phyloP scores from a whole-genome alignment of 1,140 invertebrate genomes.

The Scaptomyza hsui region DNA sequence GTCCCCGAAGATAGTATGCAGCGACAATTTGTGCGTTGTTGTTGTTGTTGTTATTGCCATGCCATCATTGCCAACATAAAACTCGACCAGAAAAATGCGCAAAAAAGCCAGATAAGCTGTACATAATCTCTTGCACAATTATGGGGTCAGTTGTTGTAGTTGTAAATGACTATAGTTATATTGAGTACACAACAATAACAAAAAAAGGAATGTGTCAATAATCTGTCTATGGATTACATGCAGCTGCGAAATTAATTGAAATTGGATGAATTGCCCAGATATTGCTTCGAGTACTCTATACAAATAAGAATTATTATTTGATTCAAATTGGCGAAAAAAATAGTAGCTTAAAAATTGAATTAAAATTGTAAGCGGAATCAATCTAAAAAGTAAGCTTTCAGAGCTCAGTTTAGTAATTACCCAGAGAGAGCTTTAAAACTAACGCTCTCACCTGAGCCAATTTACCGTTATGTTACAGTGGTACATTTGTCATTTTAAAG shows the following conservation, averaged over 20 bases:
- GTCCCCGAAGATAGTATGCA: slow-evolving; percentile 62
- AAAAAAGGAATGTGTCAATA: slow-evolving; percentile 2
- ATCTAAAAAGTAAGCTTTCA: too few species aligned
- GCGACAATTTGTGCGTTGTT: slow-evolving; percentile 47
- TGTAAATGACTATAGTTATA: slow-evolving; percentile 1
- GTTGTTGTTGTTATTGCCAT: slow-evolving; percentile 4
- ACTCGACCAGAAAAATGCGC: slow-evolving; percentile 26
- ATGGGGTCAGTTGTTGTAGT: slow-evolving; percentile 14
- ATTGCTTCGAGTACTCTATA: not conserved
- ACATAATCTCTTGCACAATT: slow-evolving; percentile 36
- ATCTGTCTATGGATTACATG: slow-evolving; percentile 21
- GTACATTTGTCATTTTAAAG: not conserved
- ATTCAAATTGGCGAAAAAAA: not conserved
- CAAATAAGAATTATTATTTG: not conserved
- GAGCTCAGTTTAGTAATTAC: too few species aligned
- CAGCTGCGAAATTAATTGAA: slow-evolving; percentile 26
- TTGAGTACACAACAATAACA: not conserved
- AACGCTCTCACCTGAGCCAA: too few species aligned
- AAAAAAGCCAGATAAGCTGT: slow-evolving; percentile 40
- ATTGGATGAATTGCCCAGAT: slow-evolving; percentile 13
- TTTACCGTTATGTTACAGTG: not conserved
- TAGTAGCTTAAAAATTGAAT: not conserved
- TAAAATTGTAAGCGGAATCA: not conserved
- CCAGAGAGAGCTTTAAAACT: too few species aligned
- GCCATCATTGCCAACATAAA: not conserved